Evolutionary conservation across 2,113 vertebrate species (phyloP).

Genomic region (Pongo abelii): DNA sequence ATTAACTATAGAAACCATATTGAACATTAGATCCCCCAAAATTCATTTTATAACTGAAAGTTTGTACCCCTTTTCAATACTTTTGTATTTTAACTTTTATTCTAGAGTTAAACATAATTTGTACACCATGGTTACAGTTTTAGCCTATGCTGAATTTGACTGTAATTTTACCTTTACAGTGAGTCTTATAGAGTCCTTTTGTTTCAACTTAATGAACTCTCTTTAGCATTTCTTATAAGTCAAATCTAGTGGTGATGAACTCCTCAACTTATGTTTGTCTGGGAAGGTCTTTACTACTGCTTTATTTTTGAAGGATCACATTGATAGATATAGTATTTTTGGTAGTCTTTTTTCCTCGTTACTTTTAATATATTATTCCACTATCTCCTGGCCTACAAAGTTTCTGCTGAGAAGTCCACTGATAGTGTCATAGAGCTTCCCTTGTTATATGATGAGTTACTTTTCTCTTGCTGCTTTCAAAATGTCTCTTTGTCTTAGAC

Average conservation of each 20-base stretch:
- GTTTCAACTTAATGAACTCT: not conserved
- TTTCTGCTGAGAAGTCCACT: not conserved
- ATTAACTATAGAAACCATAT: no score
- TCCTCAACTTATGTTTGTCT: not conserved
- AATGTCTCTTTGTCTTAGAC: not conserved
- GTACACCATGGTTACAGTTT: not conserved
- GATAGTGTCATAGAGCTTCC: not conserved
- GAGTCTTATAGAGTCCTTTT: not conserved
- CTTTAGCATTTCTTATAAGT: not conserved
- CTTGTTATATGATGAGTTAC: not conserved
- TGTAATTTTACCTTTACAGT: not conserved
- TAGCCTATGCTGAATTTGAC: not conserved
- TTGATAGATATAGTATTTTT: not conserved
- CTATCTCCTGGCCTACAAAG: not conserved
- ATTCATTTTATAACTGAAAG: not conserved
- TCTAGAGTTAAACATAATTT: not conserved
- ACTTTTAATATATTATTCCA: not conserved
- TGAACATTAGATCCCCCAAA: not conserved
- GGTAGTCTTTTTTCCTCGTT: not conserved
- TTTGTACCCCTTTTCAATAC: not conserved
- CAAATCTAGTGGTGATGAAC: not conserved
- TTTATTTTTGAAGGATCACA: not conserved
- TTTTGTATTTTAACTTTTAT: not conserved
- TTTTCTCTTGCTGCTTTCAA: not conserved
- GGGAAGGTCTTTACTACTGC: not conserved